Evolutionary conservation across 2,888 invertebrate genomes (phyloP).

Genomic region (Sacculina carcini): DNA sequence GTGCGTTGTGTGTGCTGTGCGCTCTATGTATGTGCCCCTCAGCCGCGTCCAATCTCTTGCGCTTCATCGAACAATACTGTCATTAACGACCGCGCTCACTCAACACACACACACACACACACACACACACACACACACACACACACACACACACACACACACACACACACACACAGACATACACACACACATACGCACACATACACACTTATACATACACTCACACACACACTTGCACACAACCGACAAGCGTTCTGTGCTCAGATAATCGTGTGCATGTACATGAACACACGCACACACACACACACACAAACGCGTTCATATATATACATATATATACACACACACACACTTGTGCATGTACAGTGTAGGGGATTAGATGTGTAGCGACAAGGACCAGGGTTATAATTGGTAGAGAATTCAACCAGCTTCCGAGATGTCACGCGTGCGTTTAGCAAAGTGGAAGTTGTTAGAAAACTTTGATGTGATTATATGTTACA

Average conservation of each 20-base stretch:
- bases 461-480: no score
- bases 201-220: not conserved
- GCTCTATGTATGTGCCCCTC: not conserved
- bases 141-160: not conserved
- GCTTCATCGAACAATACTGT: not conserved
- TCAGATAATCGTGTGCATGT: not conserved
- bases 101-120: no score
- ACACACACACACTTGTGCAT: not conserved
- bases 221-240: not conserved
- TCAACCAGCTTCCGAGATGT: no score
- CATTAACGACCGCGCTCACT: not conserved
- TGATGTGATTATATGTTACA: no score
- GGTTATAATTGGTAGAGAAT: no score
- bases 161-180: not conserved
- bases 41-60: not conserved
- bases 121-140: constrained; percentile 1
- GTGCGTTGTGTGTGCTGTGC: not conserved
- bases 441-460: no score
- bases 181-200: not conserved
- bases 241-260: not conserved
- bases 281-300: not conserved
- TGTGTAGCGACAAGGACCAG: no score
- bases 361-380: no score
- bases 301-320: not conserved
- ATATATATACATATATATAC: not conserved